Evolutionary conservation across 2,113 vertebrate species (phyloP).

Genomic region (Myocastor coypus): DNA sequence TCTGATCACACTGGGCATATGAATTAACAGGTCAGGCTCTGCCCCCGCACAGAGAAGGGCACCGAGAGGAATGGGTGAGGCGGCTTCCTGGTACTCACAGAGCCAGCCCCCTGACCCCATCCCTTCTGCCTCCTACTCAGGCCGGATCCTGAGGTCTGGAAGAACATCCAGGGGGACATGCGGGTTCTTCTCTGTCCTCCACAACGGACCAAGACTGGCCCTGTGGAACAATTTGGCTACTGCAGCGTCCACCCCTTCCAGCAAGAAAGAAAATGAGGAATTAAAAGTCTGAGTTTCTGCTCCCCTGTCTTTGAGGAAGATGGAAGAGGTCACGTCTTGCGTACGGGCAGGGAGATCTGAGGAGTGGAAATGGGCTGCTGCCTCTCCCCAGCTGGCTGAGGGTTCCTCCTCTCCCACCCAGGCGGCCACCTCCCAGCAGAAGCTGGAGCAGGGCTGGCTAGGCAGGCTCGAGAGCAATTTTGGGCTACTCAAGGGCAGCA

Average conservation of each 20-base stretch:
- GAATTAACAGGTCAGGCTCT: neutral
- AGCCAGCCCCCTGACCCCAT: neutral
- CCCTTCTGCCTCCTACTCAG: neutral
- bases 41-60: no score
- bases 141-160: no score
- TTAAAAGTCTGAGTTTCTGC: neutral
- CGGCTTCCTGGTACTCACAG: neutral
- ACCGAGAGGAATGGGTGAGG: fast-evolving
- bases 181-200: neutral
- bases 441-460: neutral
- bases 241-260: neutral
- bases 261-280: neutral
- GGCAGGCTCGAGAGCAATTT: neutral
- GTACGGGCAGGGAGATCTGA: neutral
- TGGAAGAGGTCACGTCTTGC: neutral
- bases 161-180: neutral
- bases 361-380: neutral
- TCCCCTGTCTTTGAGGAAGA: neutral
- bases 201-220: neutral
- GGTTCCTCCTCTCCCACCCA: neutral
- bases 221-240: neutral
- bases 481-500: neutral
- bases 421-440: neutral
- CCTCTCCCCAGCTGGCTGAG: neutral
- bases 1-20: fast-evolving